These are phyloP conservation scores for Epizoanthus stellaris DNA, from an alignment of 92 coral and sea anemone genomes.

Conservation along the genomic window DNA sequence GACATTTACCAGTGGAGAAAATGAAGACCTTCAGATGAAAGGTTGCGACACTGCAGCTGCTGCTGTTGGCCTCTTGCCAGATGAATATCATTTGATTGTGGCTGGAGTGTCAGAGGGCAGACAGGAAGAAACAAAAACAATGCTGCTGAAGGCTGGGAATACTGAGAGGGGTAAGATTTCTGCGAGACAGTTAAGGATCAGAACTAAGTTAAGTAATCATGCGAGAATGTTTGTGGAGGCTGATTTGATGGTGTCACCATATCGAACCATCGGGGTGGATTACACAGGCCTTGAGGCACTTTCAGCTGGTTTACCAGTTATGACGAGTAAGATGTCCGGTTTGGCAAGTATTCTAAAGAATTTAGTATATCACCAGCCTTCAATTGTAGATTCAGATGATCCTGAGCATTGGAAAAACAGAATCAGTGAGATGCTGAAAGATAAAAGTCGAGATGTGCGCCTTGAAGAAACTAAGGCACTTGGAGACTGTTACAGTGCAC, in stretches of 20 bases:
- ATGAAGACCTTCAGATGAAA: neutral
- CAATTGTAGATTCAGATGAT: neutral
- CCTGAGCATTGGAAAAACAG: neutral
- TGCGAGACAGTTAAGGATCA: neutral
- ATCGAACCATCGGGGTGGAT: constrained; percentile 1
- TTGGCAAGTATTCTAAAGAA: neutral
- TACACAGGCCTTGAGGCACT: constrained; percentile 15
- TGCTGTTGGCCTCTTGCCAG: neutral
- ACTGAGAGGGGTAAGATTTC: neutral
- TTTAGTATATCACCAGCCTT: neutral
- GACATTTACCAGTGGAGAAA: neutral
- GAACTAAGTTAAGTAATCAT: neutral
- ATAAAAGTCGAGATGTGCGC: neutral
- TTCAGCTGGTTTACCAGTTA: constrained; percentile 3
- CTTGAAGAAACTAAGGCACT: neutral
- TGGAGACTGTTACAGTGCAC: neutral
- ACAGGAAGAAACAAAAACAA: neutral
- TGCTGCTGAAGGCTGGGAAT: neutral
- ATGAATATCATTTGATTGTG: neutral
- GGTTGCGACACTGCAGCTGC: neutral
- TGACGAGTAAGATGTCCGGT: neutral
- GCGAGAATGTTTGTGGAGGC: neutral
- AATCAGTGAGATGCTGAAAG: neutral
- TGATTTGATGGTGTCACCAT: constrained; percentile 13
- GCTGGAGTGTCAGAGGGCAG: neutral